Evolutionary conservation across 2,888 invertebrate species (phyloP), one percentile per base, ranked within the genome.

Genomic region (Vesta saturnalis): DNA sequence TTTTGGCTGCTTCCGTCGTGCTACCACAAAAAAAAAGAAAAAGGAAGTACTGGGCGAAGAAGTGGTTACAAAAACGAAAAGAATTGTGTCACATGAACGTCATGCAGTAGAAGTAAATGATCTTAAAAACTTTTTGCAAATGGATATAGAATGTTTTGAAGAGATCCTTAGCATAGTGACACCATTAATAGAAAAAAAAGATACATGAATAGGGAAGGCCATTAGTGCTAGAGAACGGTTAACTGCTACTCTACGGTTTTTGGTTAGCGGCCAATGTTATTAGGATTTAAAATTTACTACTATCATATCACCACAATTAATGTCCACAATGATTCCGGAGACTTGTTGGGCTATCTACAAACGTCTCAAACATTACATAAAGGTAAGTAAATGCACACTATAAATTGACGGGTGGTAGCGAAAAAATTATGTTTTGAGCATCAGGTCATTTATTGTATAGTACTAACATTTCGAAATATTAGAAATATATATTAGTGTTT

Each of bases 321-420:
- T 43, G 6, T 43, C 43, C 2, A 3, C 2, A 43, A 12, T 43
- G 2, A 43, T 43, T 4, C 43, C 43, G 3, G 43, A 43, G 10
- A 43, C 43, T 3, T 43, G 43, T 43, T n/a, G 43, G n/a, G 43
- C 43, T 8, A 43, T 43, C 3, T 43, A 43, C 14, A 43, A 43
- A 43, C 2, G 43, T 43, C n/a, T 43, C 2, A 43, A n/a, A 8
- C n/a, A 43, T 43, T 43, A 43, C 10, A 43, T 43, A 2, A 43
- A 43, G 43, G 43, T 43, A 43, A 43, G 43, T 43, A 43, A 43
- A 43, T n/a, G n/a, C n/a, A n/a, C n/a, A n/a, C n/a, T 30, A 30
- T 6, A 30, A 30, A 30, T n/a, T n/a, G n/a, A n/a, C n/a, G n/a
- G n/a, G n/a, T n/a, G n/a, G n/a, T n/a, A n/a, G n/a, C n/a, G n/a